Evolutionary conservation across 2,888 invertebrate genomes (phyloP).

Genomic region (Cotesia congregata): DNA sequence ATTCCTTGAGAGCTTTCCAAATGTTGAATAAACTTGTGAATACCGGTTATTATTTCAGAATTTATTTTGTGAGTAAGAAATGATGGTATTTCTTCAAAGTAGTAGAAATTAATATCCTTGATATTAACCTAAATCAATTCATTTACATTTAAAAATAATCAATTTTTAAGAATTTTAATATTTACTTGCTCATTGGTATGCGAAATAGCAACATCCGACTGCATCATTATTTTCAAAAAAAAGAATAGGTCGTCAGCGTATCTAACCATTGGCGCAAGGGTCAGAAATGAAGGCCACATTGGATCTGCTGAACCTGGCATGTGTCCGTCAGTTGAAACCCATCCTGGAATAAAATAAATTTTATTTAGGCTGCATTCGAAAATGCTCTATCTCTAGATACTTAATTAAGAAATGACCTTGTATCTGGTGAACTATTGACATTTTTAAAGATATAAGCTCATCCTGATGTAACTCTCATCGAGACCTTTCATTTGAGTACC

Average conservation of each 20-base stretch:
- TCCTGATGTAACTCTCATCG: too few species aligned
- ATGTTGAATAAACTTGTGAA: conserved; percentile 73
- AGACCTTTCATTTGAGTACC: too few species aligned
- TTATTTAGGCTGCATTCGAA: not conserved
- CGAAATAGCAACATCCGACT: conserved; percentile 71
- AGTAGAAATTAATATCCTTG: conserved; percentile 81
- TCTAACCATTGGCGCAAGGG: conserved; percentile 88
- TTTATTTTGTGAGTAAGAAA: conserved; percentile 76
- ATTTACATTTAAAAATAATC: too few species aligned
- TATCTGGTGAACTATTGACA: too few species aligned
- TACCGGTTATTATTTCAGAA: conserved; percentile 74
- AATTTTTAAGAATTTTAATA: conserved; percentile 40
- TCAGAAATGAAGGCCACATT: conserved; percentile 80
- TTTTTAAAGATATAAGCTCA: too few species aligned
- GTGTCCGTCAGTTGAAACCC: conserved; percentile 78
- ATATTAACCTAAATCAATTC: conserved; percentile 72
- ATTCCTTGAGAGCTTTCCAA: conserved; percentile 73
- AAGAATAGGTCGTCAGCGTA: conserved; percentile 88
- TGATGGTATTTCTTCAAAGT: conserved; percentile 82
- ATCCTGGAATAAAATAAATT: conserved; percentile 54
- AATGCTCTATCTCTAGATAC: too few species aligned
- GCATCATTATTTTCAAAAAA: conserved; percentile 79
- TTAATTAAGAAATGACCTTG: too few species aligned
- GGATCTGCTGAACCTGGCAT: conserved; percentile 76
- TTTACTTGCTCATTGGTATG: conserved; percentile 72